A percentile compares a stretch with the other conserved stretches of the same genome.
phyloP scores from a whole-genome alignment of 2,797 vertebrate genomes.

The Halcyon leucocephala region DNA sequence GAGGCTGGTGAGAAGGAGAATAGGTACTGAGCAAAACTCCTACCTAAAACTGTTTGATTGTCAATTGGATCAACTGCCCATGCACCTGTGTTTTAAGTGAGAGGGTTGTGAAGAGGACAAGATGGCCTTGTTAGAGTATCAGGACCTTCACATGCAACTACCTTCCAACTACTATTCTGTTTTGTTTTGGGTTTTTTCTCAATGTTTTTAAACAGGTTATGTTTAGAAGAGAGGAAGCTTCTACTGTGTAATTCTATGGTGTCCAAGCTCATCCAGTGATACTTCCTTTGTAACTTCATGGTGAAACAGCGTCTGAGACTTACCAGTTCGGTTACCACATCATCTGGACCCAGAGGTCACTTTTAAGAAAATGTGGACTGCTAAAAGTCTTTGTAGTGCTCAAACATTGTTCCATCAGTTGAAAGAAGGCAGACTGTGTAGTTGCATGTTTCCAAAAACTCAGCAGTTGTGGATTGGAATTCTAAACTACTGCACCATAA shows the following conservation, averaged over 20 bases:
- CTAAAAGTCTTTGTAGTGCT: background rate
- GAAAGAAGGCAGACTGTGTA: background rate
- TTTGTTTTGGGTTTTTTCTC: no score
- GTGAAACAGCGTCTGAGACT: background rate
- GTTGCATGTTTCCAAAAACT: background rate
- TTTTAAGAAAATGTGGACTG: constrained; percentile 43
- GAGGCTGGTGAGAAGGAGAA: background rate
- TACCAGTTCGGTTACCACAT: background rate
- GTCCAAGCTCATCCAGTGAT: background rate
- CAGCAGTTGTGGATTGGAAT: background rate
- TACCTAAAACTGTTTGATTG: background rate
- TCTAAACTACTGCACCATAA: background rate
- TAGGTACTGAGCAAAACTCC: background rate
- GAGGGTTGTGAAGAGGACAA: background rate
- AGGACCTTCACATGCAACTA: background rate
- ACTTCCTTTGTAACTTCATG: background rate
- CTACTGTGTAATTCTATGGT: background rate
- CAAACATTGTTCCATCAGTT: background rate
- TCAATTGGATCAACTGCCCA: background rate
- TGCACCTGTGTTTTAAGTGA: background rate
- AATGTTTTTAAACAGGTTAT: background rate
- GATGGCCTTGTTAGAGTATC: background rate
- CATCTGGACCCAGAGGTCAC: background rate
- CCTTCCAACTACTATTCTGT: background rate
- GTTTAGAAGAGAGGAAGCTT: background rate